These are phyloP conservation scores for Thunnus albacares DNA, from an alignment of 2,797 vertebrate genomes.

Conservation along the genomic window DNA sequence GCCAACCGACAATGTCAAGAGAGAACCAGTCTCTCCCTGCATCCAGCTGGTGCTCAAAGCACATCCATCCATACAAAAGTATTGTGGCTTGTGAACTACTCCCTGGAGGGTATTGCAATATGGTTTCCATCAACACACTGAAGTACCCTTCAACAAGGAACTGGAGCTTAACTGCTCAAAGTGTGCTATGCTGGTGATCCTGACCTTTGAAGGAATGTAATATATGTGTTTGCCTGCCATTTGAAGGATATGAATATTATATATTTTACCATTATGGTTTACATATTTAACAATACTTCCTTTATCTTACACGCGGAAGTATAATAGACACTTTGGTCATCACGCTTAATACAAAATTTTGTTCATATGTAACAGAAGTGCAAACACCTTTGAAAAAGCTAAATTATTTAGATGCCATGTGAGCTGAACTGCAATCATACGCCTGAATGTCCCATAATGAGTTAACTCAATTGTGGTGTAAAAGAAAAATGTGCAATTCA, in stretches of 20 bases:
- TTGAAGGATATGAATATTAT: slow-evolving; percentile 8
- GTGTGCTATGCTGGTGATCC: slow-evolving; percentile 42
- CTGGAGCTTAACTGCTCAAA: slow-evolving; percentile 52
- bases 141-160: slow-evolving; percentile 68
- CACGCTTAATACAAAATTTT: slow-evolving; percentile 16
- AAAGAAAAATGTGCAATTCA: slow-evolving; percentile 45
- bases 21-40: slow-evolving; percentile 44
- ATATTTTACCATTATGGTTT: slow-evolving; percentile 8
- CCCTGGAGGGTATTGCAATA: slow-evolving; percentile 63
- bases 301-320: neutral
- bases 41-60: slow-evolving; percentile 60
- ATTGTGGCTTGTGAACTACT: slow-evolving; percentile 59
- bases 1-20: slow-evolving; percentile 58
- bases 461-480: slow-evolving; percentile 41
- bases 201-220: slow-evolving; percentile 57
- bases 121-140: slow-evolving; percentile 68
- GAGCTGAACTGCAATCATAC: slow-evolving; percentile 50
- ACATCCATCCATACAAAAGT: slow-evolving; percentile 55
- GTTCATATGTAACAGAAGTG: slow-evolving; percentile 30
- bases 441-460: slow-evolving; percentile 42
- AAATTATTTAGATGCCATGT: slow-evolving; percentile 59
- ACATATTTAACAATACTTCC: neutral
- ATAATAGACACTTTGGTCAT: neutral
- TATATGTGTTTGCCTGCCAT: slow-evolving; percentile 23
- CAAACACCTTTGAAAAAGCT: slow-evolving; percentile 42